Base-by-base conservation (phyloP, 2,113 vertebrate genomes). In the Plectropomus leopardus region DNA sequence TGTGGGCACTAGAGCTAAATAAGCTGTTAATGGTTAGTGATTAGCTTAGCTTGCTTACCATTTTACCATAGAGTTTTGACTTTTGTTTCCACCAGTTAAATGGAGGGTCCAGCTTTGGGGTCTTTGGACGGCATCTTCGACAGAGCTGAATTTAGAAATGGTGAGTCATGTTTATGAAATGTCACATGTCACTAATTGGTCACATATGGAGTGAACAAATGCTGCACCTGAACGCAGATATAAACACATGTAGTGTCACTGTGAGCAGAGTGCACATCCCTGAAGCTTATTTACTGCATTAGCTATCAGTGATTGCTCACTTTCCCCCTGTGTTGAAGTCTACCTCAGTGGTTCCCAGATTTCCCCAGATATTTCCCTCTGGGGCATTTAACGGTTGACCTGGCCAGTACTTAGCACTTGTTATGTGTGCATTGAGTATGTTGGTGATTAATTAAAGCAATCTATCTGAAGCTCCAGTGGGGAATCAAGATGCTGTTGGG, bases 401-500 rank as follows among this genome's bases (percentile, higher is more conserved):
- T 80, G 86, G n/a, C 64, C 66, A 17, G 51, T 76, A 65, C 78
- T 90, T 83, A 86, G 76, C 72, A 69, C 84, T 86, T 87, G 77
- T 88, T 88, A 86, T 83, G 74, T 85, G 85, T 82, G 72, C 85
- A 83, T 67, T 77, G 78, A 80, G 73, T 68, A 75, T 64, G 64
- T 83, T 78, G 47, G 73, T 87, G 87, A 92, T 87, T 93, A 86
- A 93, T 90, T 89, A 92, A 92, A 88, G 71, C 80, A 72, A 90
- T 88, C 59, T 86, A 85, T 75, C 81, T 47, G 45, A 26, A 68
- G 75, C 44, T 53, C 85, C 77, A 68, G 74, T 53, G 88, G 80
- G 78, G 72, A 86, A 85, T 84, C 79, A 84, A 85, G 69, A 85
- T 73, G 60, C 80, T 78, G 83, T 65, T 76, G 34, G n/a, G 75